Evolutionary conservation across 2,113 vertebrate species (phyloP), one percentile per base, ranked within the genome.

Genomic region (Chiloscyllium plagiosum): DNA sequence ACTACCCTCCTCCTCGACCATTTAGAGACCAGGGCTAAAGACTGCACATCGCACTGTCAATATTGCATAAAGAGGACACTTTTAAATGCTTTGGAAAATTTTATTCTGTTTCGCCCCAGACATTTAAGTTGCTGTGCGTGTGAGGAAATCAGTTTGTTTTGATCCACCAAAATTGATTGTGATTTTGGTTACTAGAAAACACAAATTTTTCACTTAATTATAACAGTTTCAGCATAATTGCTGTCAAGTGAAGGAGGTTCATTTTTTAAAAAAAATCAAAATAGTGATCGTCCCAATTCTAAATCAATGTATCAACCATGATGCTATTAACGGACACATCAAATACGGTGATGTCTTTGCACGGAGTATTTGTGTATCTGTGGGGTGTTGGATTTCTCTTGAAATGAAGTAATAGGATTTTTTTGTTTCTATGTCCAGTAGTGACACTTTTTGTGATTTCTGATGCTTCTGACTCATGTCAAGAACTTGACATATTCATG

Each of bases 381-480:
- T 95, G 72, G 94, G 42, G 69, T 76, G 94, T 95, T 95, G 94
- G 69, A 95, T 72, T 93, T 95, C 66, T 94, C 92, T 42, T 95
- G 94, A 70, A 95, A 95, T 95, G 13, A 95, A 95, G 69, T 95
- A 72, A 95, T 76, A 95, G 69, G 94, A 95, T 68, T 37, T 66
- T 93, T n/a, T 66, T 29, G 70, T 50, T 92, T 33, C 29, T 76
- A 76, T 24, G 19, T 69, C 68, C 22, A 70, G 37, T 72, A 15
- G 20, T 52, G 69, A 72, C 69, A 24, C 47, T 72, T 29, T 95
- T 95, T 68, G 33, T 72, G 94, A 50, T 42, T 52, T 29, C 69
- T 33, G 68, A 95, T 72, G 68, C 68, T 95, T 95, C 22, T 5
- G 29, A 52, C 26, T 6, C 47, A 52, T 13, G 94, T 72, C 94